These are phyloP conservation scores for Trinectes maculatus DNA, from an alignment of 2,113 vertebrate genomes.

Conservation along the genomic window DNA sequence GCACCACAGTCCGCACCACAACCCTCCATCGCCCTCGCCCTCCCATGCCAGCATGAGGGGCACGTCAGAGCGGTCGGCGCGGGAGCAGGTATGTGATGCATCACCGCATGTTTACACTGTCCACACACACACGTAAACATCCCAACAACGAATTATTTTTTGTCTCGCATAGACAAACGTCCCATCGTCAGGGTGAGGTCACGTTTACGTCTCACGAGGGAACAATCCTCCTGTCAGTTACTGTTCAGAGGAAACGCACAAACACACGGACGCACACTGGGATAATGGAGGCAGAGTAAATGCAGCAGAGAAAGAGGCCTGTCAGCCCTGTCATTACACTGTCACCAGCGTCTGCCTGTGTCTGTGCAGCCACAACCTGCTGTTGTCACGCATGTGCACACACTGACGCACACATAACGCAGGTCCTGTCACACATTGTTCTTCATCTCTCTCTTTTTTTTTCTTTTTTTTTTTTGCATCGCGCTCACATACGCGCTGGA, in stretches of 20 bases:
- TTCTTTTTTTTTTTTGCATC: neutral
- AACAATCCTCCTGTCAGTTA: neutral
- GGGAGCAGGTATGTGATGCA: constrained; percentile 87
- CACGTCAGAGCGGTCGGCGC: constrained; percentile 84
- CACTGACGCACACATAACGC: neutral
- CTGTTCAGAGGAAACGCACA: constrained; percentile 3
- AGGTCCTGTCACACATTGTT: neutral
- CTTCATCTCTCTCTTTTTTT: neutral
- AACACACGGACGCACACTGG: neutral
- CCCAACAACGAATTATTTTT: no score
- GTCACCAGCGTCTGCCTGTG: constrained; percentile 3
- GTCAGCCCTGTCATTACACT: constrained; percentile 31
- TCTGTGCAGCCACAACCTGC: constrained; percentile 11
- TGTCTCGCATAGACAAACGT: no score
- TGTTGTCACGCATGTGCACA: no score
- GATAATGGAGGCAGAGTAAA: constrained; percentile 5
- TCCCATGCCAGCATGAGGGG: constrained; percentile 86
- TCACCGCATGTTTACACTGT: no score
- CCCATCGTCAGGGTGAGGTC: no score
- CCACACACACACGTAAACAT: no score
- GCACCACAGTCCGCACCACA: constrained; percentile 78
- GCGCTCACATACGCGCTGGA: neutral
- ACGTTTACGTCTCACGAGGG: neutral
- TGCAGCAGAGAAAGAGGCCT: neutral
- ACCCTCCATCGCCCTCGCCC: constrained; percentile 80